phyloP scores from a whole-genome alignment of 2,797 vertebrate genomes.

The Hapalemur alaotrensis region DNA sequence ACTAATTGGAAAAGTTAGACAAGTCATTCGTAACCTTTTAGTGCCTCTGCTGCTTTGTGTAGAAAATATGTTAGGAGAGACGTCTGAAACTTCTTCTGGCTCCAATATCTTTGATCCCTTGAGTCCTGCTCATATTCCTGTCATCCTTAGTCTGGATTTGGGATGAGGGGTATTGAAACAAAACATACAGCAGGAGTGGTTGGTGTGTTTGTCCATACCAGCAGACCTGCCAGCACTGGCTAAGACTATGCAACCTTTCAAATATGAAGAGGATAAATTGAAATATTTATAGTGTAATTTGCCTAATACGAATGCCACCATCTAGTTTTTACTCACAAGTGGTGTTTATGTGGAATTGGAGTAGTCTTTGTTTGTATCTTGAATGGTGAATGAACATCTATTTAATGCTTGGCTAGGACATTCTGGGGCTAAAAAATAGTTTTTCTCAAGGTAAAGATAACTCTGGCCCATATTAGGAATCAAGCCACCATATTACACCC shows the following conservation, averaged over 20 bases:
- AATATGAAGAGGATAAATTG: not conserved
- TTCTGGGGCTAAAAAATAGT: not conserved
- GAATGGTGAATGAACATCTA: no score
- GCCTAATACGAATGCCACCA: fast-evolving
- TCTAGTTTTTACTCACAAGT: not conserved
- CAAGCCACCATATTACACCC: not conserved
- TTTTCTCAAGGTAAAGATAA: not conserved
- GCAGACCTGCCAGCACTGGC: not conserved
- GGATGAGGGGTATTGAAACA: not conserved
- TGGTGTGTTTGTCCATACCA: not conserved
- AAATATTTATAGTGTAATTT: fast-evolving
- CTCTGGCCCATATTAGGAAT: fast-evolving
- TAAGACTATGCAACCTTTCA: not conserved
- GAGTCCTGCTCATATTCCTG: not conserved
- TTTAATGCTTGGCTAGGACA: not conserved
- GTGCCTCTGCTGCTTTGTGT: not conserved
- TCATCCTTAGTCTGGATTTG: not conserved
- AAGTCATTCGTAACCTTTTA: not conserved
- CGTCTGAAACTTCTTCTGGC: no score
- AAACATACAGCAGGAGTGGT: not conserved
- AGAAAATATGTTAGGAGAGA: not conserved
- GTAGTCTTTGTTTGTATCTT: not conserved
- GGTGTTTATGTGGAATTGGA: fast-evolving
- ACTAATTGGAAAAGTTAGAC: no score
- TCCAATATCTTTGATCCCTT: not conserved